These are phyloP conservation scores for Dendropsophus ebraccatus DNA, from an alignment of 2,113 vertebrate species.

Conservation along the genomic window DNA sequence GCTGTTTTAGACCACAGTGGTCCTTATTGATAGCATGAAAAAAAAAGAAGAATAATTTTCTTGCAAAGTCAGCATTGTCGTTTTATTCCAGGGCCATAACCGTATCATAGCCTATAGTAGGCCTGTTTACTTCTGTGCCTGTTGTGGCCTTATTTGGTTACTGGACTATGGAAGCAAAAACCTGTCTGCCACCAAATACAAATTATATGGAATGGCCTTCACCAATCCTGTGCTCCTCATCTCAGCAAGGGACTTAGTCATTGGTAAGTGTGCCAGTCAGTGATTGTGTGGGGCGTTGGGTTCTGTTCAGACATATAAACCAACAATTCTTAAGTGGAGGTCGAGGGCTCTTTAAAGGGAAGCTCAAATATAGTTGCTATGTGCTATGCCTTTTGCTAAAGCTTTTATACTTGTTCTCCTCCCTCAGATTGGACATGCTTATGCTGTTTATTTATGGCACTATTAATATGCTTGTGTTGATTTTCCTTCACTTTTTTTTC, in stretches of 20 bases:
- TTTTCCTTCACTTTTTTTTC: slow-evolving; percentile 49
- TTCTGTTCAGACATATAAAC: not conserved
- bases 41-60: not conserved
- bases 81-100: slow-evolving; percentile 87
- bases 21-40: not conserved
- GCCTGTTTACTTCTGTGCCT: slow-evolving; percentile 98
- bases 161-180: slow-evolving; percentile 91
- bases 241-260: slow-evolving; percentile 93
- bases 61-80: not conserved
- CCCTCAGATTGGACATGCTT: too few species aligned
- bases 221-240: slow-evolving; percentile 90
- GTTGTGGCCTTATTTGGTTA: slow-evolving; percentile 96
- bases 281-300: not conserved
- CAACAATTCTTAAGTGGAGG: too few species aligned
- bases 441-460: not conserved
- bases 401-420: too few species aligned
- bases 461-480: not conserved
- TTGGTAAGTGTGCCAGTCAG: slow-evolving; percentile 76
- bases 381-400: too few species aligned
- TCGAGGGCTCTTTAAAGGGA: too few species aligned
- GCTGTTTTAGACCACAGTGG: not conserved
- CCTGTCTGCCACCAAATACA: slow-evolving; percentile 82
- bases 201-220: slow-evolving; percentile 89
- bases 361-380: too few species aligned
- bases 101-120: slow-evolving; percentile 98